Base-by-base conservation (phyloP, 2,888 invertebrate genomes). In the Cosmia trapezina region DNA sequence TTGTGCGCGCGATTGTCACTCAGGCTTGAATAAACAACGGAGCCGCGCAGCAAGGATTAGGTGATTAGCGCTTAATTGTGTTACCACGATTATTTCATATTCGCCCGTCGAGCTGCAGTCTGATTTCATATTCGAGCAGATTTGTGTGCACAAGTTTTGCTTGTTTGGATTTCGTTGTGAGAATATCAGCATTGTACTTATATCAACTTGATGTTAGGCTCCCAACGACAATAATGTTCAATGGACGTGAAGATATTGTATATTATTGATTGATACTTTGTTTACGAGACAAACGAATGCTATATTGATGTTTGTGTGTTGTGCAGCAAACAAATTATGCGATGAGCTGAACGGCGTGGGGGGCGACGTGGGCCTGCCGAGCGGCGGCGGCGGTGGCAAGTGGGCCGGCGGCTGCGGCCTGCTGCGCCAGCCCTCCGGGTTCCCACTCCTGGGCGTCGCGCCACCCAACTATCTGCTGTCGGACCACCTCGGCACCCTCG, bases 351-450 rank as follows among this genome's bases (percentile, higher is more conserved):
- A 94, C 73, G 95, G 95, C 41, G 92, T 94, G 59, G 93, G 93
- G 6, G 93, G 96, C 72, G 93, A 96, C 82, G 84, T 89, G 61
- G 91, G 93, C 51, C 87, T 90, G 91, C 90, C 93, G 86, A 94
- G 94, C 79, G 91, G 94, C 80, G 93, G 93, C 67, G 94, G 95
- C 65, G 94, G 95, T 62, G 96, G 96, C 83, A 96, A 96, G 91
- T 96, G 97, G 97, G 93, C 97, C 80, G 96, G 97, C 83, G 95
- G 97, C 94, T 95, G 97, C 95, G 94, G 97, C 86, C 91, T 97
- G 94, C 93, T 97, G 90, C 95, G 97, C 90, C 95, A 97, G 93
- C 97, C 95, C 81, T 97, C 96, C 59, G 97, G 96, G 89, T 97
- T 96, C 93, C 97, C 96, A 81, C 93, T 97, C 64, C 94, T 97